Base-by-base conservation (phyloP, 2,113 vertebrate genomes). In the Craseonycteris thonglongyai region DNA sequence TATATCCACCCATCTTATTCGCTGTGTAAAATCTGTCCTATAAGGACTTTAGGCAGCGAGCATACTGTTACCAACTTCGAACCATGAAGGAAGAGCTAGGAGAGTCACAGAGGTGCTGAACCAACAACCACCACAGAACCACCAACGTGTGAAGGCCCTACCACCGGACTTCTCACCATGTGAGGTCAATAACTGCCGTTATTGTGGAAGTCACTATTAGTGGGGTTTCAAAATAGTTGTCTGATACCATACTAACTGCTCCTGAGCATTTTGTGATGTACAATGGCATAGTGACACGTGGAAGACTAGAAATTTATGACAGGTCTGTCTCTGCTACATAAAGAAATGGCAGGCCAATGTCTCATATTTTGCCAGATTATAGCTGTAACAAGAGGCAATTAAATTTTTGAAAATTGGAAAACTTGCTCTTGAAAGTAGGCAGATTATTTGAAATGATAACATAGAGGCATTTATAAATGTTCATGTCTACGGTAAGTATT, bases 391-490 rank as follows among this genome's bases (percentile, higher is more conserved):
- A 87, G 63, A 69, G 26, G 26, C 75, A 86, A 96, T 87, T 94
- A 83, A 74, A 63, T 49, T 89, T 82, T 71, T 92, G 19, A 91
- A 96, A 96, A 92, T 14, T 79, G 21, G 51, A 88, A 96, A 94
- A 86, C 47, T 75, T 95, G n/a, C 42, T 96, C 26, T 94, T 89
- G 33, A n/a, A 95, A 93, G 58, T 38, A 94, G 61, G 8, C 86
- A 38, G 56, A 49, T 88, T 96, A 33, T 11, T 85, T 95, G 13
- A 90, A 83, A 63, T 4, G 68, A 96, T 94, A 96, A n/a, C n/a
- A n/a, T n/a, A 95, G 95, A 78, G 66, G 38, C 80, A 88, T 88
- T 49, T 56, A 59, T 90, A 24, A 83, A 74, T 49, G 0, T 19
- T 95, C 47, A 63, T 58, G 22, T 40, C 18, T n/a, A n/a, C n/a